phyloP scores from a whole-genome alignment of 1,140 invertebrate species.

The Drosophila equinoxialis region DNA sequence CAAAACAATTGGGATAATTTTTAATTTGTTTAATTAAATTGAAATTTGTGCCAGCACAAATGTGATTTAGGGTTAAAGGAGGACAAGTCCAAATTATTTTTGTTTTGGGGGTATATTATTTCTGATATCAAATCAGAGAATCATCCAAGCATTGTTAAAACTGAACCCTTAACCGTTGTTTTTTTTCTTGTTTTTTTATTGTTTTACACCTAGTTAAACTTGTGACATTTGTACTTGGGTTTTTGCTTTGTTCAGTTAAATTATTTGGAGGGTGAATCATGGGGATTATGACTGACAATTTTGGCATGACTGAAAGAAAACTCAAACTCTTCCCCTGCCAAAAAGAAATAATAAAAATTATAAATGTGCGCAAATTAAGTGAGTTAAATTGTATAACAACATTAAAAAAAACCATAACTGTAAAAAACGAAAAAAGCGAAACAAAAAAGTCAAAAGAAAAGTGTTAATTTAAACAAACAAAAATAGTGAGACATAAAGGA shows the following conservation, averaged over 20 bases:
- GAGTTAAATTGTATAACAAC: constrained; percentile 65
- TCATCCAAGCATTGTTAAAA: constrained; percentile 27
- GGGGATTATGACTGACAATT: constrained; percentile 50
- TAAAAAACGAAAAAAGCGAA: constrained; percentile 29
- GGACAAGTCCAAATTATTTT: background rate
- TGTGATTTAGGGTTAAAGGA: constrained; percentile 1
- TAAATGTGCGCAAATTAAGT: constrained; percentile 66
- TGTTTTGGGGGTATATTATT: constrained; percentile 1
- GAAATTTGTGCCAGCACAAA: constrained; percentile 51
- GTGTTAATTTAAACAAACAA: constrained; percentile 49
- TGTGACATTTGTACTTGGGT: constrained; percentile 63
- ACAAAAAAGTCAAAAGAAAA: constrained; percentile 25
- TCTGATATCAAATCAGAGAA: constrained; percentile 19
- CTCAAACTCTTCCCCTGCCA: background rate
- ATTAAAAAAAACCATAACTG: constrained; percentile 35
- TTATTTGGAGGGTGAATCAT: constrained; percentile 46
- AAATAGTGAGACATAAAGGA: constrained; percentile 4
- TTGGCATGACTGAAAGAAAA: constrained; percentile 34
- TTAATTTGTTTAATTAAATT: background rate
- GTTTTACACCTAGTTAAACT: constrained; percentile 61
- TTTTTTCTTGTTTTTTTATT: constrained; percentile 3
- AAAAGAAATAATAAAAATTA: constrained; percentile 30
- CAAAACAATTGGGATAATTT: background rate
- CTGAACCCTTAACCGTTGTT: constrained; percentile 39
- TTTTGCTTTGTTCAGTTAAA: constrained; percentile 47